Base-by-base conservation (phyloP, 2,113 vertebrate genomes). In the Protomyctophum bolini region DNA sequence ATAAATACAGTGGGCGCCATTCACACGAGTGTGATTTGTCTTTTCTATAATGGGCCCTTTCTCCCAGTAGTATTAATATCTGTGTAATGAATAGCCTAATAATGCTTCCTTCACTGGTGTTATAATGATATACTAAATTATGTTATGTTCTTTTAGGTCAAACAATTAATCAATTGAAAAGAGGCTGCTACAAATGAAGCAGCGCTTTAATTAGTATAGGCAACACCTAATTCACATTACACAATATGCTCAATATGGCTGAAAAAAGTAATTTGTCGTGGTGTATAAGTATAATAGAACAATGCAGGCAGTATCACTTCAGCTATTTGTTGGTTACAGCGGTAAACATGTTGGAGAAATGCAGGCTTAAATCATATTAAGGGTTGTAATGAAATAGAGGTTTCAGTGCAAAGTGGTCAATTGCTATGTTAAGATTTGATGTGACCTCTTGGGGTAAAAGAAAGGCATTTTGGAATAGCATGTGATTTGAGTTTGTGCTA, bases 371-470 rank as follows among this genome's bases (percentile, higher is more conserved):
- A 75, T 70, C 8, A 56, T 15, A 79, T 83, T 59, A 63, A 28
- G 55, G 55, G 11, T 66, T 50, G 0, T 57, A 72, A 80, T 76
- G 7, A 77, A 78, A 68, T 68, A 41, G 77, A 75, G 49, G 29
- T 46, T 33, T 67, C 6, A 3, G 11, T 15, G 1, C 15, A 29
- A 8, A 58, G 12, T 7, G 7, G 12, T 41, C 33, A 41, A 33
- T 46, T 48, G 48, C 21, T 12, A 9, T 8, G 29, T 7, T 33
- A 15, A 49, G 10, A 59, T 21, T 69, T 10, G 10, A 50, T 8
- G 46, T 11, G 9, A 57, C 0, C 49, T 57, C 29, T 56, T 15
- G 10, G n/a, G 41, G 14, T 21, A 9, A 52, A 63, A 0, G 28
- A 49, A 21, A 0, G 33, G 14, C 55, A 6, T 50, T 50, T 10